Evolutionary conservation across 2,888 invertebrate genomes (phyloP), one percentile per base, ranked within the genome.

Genomic region (Lordiphosa andalusiaca): DNA sequence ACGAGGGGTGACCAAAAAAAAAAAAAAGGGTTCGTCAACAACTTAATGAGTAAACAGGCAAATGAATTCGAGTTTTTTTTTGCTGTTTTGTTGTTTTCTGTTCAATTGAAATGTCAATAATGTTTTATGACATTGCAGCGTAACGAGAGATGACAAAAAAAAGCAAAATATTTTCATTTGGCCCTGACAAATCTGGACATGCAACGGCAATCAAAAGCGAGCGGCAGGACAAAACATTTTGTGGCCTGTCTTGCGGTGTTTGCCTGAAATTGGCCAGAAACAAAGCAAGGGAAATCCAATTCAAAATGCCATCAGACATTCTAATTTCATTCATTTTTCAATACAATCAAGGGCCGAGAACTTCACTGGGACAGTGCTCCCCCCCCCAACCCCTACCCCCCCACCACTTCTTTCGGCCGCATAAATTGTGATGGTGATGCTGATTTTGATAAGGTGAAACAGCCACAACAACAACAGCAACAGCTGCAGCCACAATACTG

Each of bases 271-370:
- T 82, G 82, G 80, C 69, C 69, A 65, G 44, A 63, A 42, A 50
- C 35, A 37, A 46, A 56, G 13, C 39, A 23, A 16, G 30, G 59
- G 12, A 80, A 76, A 83, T 80, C 80, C 77, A 78, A 82, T 78
- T 82, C 77, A 75, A 80, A 78, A 72, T 78, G 74, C 76, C 80
- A 83, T 83, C 83, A 78, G 83, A 80, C 83, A 78, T 78, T 78
- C 78, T 78, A 83, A 83, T 78, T 78, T 78, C 83, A 80, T 80
- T 73, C 76, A 76, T 83, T 78, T 80, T 83, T 80, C 80, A 83
- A 83, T 78, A 78, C 80, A 73, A 78, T 80, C 73, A 78, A 68
- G 54, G 46, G 60, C 61, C 59, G 47, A 68, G 49, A 58, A 67
- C 39, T 48, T 59, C 30, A 59, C 49, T 55, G 50, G 23, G 5